A percentile compares a stretch with the other conserved stretches of the same genome.
phyloP scores from a whole-genome alignment of 2,888 invertebrate species.

The Archips xylosteana region DNA sequence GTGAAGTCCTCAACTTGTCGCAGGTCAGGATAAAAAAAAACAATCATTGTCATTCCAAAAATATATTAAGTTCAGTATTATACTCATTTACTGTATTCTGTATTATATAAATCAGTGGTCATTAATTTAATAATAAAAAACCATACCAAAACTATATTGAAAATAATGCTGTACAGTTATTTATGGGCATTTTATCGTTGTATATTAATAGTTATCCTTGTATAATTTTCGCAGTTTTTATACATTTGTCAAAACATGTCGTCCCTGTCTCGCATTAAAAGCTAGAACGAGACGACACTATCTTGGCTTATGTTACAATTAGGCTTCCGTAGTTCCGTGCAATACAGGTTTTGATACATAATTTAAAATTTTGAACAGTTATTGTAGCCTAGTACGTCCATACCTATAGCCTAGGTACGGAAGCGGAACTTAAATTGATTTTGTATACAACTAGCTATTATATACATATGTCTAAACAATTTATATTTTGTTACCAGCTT shows the following conservation, averaged over 20 bases:
- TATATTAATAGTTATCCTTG: constrained; percentile 12
- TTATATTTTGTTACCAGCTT: constrained; percentile 37
- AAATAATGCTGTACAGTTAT: constrained; percentile 39
- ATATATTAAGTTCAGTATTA: constrained; percentile 20
- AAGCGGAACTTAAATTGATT: constrained; percentile 22
- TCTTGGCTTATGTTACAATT: neutral
- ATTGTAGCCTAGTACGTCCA: neutral
- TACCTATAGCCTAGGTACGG: neutral
- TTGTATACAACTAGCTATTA: constrained; percentile 22
- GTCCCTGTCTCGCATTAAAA: neutral
- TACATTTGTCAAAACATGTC: constrained; percentile 1
- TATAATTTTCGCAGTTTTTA: neutral
- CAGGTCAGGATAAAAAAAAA: too few species aligned
- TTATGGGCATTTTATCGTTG: constrained; percentile 18
- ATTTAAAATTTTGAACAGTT: constrained; percentile 16
- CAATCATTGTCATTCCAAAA: constrained; percentile 2
- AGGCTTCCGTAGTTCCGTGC: neutral
- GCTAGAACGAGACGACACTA: neutral
- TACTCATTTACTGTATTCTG: neutral
- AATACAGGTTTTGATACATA: constrained; percentile 19
- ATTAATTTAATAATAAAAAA: constrained; percentile 8
- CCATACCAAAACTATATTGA: constrained; percentile 51
- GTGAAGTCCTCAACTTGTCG: too few species aligned
- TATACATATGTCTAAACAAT: constrained; percentile 13
- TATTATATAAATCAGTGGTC: neutral